Conservation (phyloP, 2,888 invertebrate genomes). For the Nymphalis c-album region DNA sequence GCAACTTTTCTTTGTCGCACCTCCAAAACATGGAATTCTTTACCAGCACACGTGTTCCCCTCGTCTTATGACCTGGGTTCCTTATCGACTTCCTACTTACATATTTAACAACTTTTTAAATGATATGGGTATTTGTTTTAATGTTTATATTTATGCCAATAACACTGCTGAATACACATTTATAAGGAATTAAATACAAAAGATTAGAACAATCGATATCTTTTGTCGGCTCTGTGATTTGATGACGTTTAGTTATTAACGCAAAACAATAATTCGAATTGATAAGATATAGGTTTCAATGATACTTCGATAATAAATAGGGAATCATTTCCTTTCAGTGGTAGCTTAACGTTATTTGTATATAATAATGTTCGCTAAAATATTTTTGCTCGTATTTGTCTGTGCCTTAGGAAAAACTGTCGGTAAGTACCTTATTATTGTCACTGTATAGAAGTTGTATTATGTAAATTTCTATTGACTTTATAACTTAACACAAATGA, state of each 20-base stretch:
- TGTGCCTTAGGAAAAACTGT: conserved; percentile 48
- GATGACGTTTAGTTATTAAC: conserved; percentile 20
- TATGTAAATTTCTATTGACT: not conserved
- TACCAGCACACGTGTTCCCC: no score
- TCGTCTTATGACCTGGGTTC: no score
- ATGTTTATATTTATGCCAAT: no score
- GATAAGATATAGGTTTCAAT: conserved; percentile 37
- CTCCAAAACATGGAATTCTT: no score
- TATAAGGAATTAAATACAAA: not conserved
- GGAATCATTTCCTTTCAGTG: conserved; percentile 8
- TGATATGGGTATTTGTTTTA: no score
- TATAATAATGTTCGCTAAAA: conserved; percentile 50
- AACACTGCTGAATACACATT: no score
- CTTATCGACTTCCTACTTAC: no score
- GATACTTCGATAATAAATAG: conserved; percentile 17
- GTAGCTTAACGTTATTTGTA: conserved; percentile 16
- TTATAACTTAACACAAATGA: not conserved
- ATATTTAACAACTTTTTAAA: no score
- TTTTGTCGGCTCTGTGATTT: conserved; percentile 25
- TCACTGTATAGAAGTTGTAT: not conserved
- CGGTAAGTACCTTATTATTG: conserved; percentile 46
- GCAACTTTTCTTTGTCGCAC: no score
- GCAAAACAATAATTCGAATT: conserved; percentile 28
- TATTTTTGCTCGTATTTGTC: conserved; percentile 53
- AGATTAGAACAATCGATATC: conserved; percentile 10